Conservation (phyloP, 2,797 vertebrate genomes). For the Menidia menidia region DNA sequence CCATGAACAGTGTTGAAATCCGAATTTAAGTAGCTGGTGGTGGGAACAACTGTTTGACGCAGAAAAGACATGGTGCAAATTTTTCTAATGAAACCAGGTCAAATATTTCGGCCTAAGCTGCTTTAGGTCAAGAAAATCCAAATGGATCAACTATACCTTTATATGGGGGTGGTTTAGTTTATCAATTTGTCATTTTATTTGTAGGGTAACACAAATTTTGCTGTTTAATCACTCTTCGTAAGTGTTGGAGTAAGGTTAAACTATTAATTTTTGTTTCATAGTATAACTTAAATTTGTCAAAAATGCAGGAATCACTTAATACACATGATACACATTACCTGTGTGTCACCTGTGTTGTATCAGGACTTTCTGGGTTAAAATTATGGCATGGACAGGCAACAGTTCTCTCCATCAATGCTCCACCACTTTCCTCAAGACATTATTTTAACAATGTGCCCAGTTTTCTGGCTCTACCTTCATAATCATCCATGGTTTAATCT, state of each 20-base stretch:
- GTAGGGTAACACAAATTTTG: not conserved
- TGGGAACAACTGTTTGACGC: too few species aligned
- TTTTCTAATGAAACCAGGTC: too few species aligned
- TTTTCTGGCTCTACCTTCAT: not conserved
- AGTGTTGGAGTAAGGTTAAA: not conserved
- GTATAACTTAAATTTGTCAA: too few species aligned
- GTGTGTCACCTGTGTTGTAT: not conserved
- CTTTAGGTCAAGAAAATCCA: too few species aligned
- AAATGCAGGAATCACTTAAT: not conserved
- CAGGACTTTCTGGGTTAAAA: not conserved
- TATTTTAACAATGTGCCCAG: not conserved
- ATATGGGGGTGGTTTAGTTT: not conserved
- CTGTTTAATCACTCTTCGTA: too few species aligned
- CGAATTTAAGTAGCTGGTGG: too few species aligned
- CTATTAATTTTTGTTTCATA: not conserved
- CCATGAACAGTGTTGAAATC: too few species aligned
- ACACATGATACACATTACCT: not conserved
- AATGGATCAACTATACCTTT: not conserved
- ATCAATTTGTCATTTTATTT: not conserved
- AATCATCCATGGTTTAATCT: not conserved
- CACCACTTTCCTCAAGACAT: not conserved
- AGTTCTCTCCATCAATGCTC: not conserved
- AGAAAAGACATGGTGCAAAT: too few species aligned
- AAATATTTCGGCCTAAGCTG: too few species aligned
- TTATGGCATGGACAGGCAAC: conserved; percentile 1